Conservation (phyloP, 2,113 vertebrate genomes). For the Mus pahari region DNA sequence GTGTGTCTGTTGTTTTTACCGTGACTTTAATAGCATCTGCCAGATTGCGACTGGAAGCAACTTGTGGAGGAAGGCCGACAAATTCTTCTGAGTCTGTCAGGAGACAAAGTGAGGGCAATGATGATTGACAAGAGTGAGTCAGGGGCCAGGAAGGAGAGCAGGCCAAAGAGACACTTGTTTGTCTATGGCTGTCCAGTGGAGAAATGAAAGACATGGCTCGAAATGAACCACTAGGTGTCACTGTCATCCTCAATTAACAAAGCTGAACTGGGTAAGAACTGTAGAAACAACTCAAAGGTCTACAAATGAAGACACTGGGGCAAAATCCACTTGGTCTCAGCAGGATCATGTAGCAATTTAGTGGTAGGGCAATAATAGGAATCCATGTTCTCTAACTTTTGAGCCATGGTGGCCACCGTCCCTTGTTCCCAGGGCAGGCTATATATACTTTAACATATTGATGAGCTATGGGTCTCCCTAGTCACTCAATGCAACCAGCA, state of each 20-base stretch:
- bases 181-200: background rate
- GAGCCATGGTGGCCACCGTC: background rate
- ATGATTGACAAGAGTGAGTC: background rate
- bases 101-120: background rate
- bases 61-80: background rate
- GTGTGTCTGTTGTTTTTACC: background rate
- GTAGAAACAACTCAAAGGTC: background rate
- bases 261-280: background rate
- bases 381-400: background rate
- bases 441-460: background rate
- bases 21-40: background rate
- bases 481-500: constrained; percentile 12
- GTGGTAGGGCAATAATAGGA: background rate
- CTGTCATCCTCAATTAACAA: constrained; percentile 60
- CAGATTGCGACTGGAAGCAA: background rate
- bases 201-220: rapidly evolving
- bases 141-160: background rate
- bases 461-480: background rate
- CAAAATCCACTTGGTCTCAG: background rate
- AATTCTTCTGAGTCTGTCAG: background rate
- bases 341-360: background rate
- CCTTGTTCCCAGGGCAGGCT: background rate
- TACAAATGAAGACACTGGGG: constrained; percentile 50
- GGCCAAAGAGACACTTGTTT: background rate
- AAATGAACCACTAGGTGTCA: constrained; percentile 85